phyloP scores from a whole-genome alignment of 2,888 invertebrate genomes.

The Cryptus viduatorius region DNA sequence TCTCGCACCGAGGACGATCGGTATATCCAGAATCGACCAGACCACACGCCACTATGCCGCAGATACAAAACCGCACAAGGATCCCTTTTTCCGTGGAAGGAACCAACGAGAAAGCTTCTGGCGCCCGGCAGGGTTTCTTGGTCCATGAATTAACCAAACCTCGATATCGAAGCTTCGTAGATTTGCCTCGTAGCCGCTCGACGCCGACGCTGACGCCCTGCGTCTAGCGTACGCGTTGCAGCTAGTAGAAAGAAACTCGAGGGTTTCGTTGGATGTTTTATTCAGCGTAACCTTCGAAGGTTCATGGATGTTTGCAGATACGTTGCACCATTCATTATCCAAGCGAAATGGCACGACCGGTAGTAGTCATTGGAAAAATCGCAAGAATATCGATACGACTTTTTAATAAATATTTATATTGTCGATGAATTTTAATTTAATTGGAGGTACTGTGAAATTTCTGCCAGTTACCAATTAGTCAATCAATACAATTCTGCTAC shows the following conservation, averaged over 20 bases:
- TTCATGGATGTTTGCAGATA: neutral
- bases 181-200: slow-evolving; percentile 69
- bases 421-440: too few species aligned
- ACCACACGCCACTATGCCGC: slow-evolving; percentile 29
- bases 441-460: too few species aligned
- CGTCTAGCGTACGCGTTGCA: slow-evolving; percentile 16
- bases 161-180: slow-evolving; percentile 71
- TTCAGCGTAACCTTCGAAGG: slow-evolving; percentile 40
- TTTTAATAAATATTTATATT: too few species aligned
- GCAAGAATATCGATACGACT: too few species aligned
- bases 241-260: slow-evolving; percentile 29
- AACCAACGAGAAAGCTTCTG: neutral
- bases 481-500: too few species aligned
- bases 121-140: slow-evolving; percentile 28
- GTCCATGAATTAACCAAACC: slow-evolving; percentile 79
- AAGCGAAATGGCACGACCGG: too few species aligned
- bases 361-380: too few species aligned
- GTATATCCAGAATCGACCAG: slow-evolving; percentile 33
- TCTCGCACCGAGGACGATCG: neutral
- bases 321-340: neutral
- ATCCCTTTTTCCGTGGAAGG: slow-evolving; percentile 32
- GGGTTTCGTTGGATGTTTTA: slow-evolving; percentile 52
- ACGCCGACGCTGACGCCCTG: slow-evolving; percentile 25
- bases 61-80: slow-evolving; percentile 21
- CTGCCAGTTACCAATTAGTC: too few species aligned